phyloP scores from a whole-genome alignment of 1,140 invertebrate genomes.

The Paraescarpia echinospica region DNA sequence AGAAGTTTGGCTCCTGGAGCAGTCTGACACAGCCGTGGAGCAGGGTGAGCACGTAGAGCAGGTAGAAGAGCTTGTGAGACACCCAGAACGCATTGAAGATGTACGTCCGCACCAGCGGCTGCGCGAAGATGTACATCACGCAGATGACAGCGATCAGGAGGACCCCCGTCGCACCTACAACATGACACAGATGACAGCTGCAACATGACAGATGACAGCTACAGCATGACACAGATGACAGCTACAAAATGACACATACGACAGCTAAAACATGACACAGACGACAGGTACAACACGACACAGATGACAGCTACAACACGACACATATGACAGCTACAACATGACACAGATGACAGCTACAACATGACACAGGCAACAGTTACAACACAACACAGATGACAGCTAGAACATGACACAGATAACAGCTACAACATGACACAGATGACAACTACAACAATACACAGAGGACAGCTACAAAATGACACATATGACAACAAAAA shows the following conservation, averaged over 20 bases:
- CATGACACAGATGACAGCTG: constrained; percentile 92
- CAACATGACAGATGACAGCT: constrained; percentile 88
- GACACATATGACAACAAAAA: constrained; percentile 38
- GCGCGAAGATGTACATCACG: constrained; percentile 96
- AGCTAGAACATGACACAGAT: constrained; percentile 61
- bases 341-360: constrained; percentile 94
- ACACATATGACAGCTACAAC: constrained; percentile 50
- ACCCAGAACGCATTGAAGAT: constrained; percentile 77
- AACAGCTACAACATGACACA: too few species aligned
- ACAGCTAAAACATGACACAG: constrained; percentile 85
- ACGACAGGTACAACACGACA: constrained; percentile 89
- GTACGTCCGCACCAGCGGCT: constrained; percentile 89
- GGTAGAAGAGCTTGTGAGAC: constrained; percentile 91
- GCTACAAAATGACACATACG: constrained; percentile 83
- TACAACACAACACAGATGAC: too few species aligned
- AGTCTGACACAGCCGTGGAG: constrained; percentile 78
- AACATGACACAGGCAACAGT: too few species aligned
- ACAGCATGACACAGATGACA: constrained; percentile 90
- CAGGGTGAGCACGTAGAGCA: constrained; percentile 85
- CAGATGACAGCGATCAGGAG: constrained; percentile 89
- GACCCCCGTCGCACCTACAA: constrained; percentile 91
- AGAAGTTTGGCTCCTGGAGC: constrained; percentile 79
- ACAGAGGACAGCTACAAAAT: constrained; percentile 39
- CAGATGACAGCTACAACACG: constrained; percentile 79
- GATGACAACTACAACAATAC: constrained; percentile 69